Conservation (phyloP, 2,888 invertebrate species). For the Lasiommata megera region DNA sequence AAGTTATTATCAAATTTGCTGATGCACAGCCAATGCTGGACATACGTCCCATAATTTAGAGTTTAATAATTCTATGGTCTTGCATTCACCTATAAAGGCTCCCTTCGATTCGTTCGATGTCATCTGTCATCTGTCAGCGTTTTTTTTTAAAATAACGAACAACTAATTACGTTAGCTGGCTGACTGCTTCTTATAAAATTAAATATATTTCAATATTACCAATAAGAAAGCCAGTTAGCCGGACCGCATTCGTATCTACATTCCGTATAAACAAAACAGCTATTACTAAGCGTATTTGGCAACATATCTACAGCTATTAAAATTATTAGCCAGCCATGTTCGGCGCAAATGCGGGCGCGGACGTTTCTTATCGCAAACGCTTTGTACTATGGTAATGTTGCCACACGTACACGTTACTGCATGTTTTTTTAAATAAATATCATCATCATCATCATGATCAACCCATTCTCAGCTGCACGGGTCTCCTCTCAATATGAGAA, state of each 20-base stretch:
- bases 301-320: slow-evolving; percentile 10
- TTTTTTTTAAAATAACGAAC: neutral
- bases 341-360: slow-evolving; percentile 46
- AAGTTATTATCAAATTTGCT: neutral
- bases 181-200: neutral
- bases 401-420: slow-evolving; percentile 3
- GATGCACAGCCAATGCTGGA: no score
- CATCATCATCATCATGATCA: no score
- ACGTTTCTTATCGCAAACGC: slow-evolving; percentile 42
- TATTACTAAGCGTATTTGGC: slow-evolving; percentile 12
- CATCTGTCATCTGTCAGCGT: no score
- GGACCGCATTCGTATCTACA: slow-evolving; percentile 6
- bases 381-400: slow-evolving; percentile 16
- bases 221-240: slow-evolving; percentile 5
- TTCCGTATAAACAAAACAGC: slow-evolving; percentile 15
- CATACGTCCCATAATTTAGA: no score
- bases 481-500: no score
- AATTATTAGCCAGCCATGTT: slow-evolving; percentile 26
- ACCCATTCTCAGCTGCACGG: no score
- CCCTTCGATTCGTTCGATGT: no score
- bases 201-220: neutral
- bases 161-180: neutral
- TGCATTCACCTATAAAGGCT: no score
- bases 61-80: no score
- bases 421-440: neutral